A percentile compares a stretch with the other conserved stretches of the same genome.
Evolutionary conservation across 2,888 invertebrate species (phyloP).

Genomic region (Pimpla rufipes): DNA sequence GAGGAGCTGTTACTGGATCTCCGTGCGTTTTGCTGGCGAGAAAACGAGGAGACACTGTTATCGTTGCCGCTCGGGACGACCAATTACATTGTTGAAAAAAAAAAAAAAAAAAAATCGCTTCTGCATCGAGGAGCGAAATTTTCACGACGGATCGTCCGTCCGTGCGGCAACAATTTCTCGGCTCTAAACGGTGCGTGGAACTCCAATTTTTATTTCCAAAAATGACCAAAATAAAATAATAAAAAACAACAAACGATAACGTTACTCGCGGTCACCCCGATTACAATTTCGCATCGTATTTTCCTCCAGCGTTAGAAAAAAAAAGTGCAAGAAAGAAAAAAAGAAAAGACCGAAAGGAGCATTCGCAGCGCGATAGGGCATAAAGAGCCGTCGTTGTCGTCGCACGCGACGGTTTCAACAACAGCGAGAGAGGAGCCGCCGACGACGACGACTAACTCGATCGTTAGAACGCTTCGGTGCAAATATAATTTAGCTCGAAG

Average conservation of each 20-base stretch:
- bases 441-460: constrained; percentile 52
- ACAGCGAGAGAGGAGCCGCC: constrained; percentile 31
- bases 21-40: too few relatives aligned
- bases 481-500: constrained; percentile 63
- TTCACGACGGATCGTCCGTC: too few relatives aligned
- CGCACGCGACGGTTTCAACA: constrained; percentile 34
- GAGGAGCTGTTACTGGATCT: too few relatives aligned
- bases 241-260: neutral
- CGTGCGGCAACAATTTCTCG: too few relatives aligned
- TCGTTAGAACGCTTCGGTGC: constrained; percentile 61
- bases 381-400: neutral
- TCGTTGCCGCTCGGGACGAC: too few relatives aligned
- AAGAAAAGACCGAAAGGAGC: too few relatives aligned
- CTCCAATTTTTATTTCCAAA: neutral
- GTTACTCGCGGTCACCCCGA: neutral
- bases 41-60: too few relatives aligned
- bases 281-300: neutral
- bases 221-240: neutral
- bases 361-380: constrained; percentile 9
- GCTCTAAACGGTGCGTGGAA: too few relatives aligned
- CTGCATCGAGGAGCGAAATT: too few relatives aligned
- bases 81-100: too few relatives aligned
- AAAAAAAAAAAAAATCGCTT: too few relatives aligned
- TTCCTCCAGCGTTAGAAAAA: neutral
- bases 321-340: too few relatives aligned